A percentile compares a stretch with the other conserved stretches of the same genome.
Evolutionary conservation across 1,140 invertebrate species (phyloP).

Genomic region (Hydropsyche tenuis): DNA sequence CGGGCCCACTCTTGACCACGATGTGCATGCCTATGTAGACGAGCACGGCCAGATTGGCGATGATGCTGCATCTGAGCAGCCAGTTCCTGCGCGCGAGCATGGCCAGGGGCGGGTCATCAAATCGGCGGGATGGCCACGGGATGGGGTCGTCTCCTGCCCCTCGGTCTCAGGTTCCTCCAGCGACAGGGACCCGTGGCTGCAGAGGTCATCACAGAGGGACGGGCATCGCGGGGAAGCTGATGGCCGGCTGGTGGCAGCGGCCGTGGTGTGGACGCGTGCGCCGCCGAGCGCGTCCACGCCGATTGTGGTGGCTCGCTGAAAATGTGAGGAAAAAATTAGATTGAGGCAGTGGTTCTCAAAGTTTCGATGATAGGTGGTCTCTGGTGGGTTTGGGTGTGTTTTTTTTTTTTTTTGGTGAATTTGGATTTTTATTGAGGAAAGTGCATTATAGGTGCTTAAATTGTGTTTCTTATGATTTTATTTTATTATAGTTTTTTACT

Average conservation of each 20-base stretch:
- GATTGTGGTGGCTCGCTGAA: slow-evolving; percentile 2
- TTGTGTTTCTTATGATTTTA: no score
- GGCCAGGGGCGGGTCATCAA: neutral
- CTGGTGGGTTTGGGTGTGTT: no score
- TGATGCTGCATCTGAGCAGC: slow-evolving; percentile 75
- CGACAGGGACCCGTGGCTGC: neutral
- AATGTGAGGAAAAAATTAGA: slow-evolving; percentile 16
- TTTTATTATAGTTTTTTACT: no score
- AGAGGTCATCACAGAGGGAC: slow-evolving; percentile 41
- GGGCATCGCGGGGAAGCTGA: slow-evolving; percentile 24
- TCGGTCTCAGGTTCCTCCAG: slow-evolving; percentile 44
- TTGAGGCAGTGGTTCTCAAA: neutral
- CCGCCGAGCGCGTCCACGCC: neutral
- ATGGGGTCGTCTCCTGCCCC: slow-evolving; percentile 44
- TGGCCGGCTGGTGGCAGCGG: neutral
- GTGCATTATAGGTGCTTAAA: no score
- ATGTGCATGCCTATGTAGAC: slow-evolving; percentile 70
- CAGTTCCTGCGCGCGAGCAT: slow-evolving; percentile 71
- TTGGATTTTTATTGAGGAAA: no score
- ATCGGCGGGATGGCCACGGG: neutral
- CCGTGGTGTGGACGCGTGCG: neutral
- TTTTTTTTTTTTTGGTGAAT: no score
- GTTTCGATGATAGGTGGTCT: no score
- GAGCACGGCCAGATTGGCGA: slow-evolving; percentile 74
- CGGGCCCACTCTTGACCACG: slow-evolving; percentile 51